A percentile compares a stretch with the other conserved stretches of the same genome.
Evolutionary conservation across 2,888 invertebrate genomes (phyloP).

Genomic region (Lutraria lutraria): DNA sequence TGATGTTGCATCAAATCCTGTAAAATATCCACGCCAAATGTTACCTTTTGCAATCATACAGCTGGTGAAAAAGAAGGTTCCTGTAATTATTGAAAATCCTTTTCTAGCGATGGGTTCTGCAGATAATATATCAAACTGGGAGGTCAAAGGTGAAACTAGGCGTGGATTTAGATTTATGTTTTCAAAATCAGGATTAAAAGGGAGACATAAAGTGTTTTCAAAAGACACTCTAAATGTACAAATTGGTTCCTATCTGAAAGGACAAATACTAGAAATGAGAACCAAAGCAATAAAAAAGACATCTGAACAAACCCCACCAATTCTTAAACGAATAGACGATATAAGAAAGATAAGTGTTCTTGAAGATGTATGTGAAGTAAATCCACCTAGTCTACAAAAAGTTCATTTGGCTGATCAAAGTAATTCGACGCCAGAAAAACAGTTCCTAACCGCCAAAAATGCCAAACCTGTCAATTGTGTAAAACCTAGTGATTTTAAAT

Average conservation of each 20-base stretch:
- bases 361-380: background rate
- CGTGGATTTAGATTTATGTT: constrained; percentile 59
- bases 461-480: background rate
- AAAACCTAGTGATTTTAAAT: background rate
- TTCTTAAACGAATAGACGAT: background rate
- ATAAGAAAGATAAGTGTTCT: constrained; percentile 31
- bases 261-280: constrained; percentile 54
- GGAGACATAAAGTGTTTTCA: constrained; percentile 20
- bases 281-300: constrained; percentile 24
- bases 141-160: constrained; percentile 66
- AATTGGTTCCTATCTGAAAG: constrained; percentile 40
- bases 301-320: constrained; percentile 4
- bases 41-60: constrained; percentile 65
- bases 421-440: background rate
- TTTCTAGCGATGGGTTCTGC: constrained; percentile 47
- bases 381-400: constrained; percentile 29
- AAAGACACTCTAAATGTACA: background rate
- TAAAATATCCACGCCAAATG: constrained; percentile 61
- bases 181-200: constrained; percentile 20
- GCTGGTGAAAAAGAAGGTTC: constrained; percentile 50
- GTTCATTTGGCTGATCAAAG: background rate
- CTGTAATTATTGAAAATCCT: constrained; percentile 38
- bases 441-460: background rate
- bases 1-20: constrained; percentile 59
- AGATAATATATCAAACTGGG: constrained; percentile 1